A percentile compares a stretch with the other conserved stretches of the same genome.
Evolutionary conservation across 2,888 invertebrate species (phyloP).

Genomic region (Chironomus riparius): DNA sequence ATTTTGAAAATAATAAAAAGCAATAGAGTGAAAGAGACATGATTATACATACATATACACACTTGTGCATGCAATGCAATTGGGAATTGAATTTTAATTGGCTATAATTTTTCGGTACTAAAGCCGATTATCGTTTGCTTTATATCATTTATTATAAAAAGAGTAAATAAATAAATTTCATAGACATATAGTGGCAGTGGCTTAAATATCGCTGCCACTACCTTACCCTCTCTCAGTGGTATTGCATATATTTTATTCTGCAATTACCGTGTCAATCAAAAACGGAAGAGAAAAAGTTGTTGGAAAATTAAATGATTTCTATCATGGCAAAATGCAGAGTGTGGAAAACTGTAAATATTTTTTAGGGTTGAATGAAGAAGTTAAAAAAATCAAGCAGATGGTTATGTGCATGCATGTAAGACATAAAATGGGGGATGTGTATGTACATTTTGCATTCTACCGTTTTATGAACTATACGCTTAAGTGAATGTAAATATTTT

Average conservation of each 20-base stretch:
- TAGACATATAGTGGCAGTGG: too few relatives aligned
- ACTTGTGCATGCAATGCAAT: not conserved
- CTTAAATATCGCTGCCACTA: too few relatives aligned
- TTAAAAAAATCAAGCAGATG: too few relatives aligned
- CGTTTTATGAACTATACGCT: not conserved
- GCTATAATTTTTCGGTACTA: slow-evolving; percentile 11
- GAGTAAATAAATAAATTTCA: not conserved
- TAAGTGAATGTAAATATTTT: slow-evolving; percentile 21
- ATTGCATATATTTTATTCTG: not conserved
- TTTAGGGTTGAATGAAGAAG: too few relatives aligned
- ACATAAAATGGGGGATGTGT: too few relatives aligned
- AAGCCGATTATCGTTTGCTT: slow-evolving; percentile 9
- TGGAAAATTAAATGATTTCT: not conserved
- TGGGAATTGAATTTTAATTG: slow-evolving; percentile 24
- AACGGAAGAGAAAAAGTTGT: not conserved
- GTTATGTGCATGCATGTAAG: too few relatives aligned
- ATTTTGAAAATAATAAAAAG: too few relatives aligned
- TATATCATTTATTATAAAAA: not conserved
- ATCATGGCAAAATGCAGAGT: not conserved
- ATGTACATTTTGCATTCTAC: not conserved
- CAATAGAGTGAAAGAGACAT: not conserved
- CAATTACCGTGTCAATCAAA: too few relatives aligned
- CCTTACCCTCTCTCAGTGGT: too few relatives aligned
- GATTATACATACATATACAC: too few relatives aligned
- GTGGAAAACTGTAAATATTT: too few relatives aligned